These are phyloP conservation scores for Diabrotica virgifera DNA, from an alignment of 1,140 invertebrate species.

Conservation along the genomic window DNA sequence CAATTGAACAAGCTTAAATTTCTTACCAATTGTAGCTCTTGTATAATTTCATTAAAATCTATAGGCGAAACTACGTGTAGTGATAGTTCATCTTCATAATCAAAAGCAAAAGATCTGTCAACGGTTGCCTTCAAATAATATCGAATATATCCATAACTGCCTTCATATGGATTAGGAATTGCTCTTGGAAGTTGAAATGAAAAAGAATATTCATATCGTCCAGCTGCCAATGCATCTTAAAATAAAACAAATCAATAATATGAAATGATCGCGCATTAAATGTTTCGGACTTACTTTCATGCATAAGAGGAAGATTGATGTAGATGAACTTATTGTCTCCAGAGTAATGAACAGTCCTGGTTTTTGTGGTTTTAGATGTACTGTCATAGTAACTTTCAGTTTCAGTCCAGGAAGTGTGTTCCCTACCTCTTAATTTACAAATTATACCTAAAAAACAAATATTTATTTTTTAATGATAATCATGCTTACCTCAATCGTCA, in stretches of 20 bases:
- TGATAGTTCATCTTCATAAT: conserved; percentile 5
- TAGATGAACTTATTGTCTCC: background rate
- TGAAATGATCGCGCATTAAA: no score
- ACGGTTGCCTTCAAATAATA: conserved; percentile 12
- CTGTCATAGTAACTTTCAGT: background rate
- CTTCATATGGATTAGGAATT: conserved; percentile 1
- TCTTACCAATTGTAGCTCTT: conserved; percentile 4
- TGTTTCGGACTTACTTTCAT: background rate
- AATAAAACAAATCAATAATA: background rate
- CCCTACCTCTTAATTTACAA: background rate
- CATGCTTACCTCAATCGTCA: no score
- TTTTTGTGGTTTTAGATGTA: background rate
- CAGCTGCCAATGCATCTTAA: conserved; percentile 4
- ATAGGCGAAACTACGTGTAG: background rate
- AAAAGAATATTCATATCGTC: conserved; percentile 8
- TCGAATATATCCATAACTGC: conserved; percentile 7
- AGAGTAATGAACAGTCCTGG: background rate
- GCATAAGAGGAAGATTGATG: background rate
- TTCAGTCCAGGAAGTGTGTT: conserved; percentile 5
- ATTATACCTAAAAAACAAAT: background rate
- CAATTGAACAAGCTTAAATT: no score
- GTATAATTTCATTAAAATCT: conserved; percentile 7
- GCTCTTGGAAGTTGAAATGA: conserved; percentile 2
- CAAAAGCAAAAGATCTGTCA: conserved; percentile 4
- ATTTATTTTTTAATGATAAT: no score